Percentiles rank a stretch among this genome's conserved stretches.
Evolutionary conservation across 2,797 vertebrate genomes (phyloP).

Genomic region (Gila robusta): DNA sequence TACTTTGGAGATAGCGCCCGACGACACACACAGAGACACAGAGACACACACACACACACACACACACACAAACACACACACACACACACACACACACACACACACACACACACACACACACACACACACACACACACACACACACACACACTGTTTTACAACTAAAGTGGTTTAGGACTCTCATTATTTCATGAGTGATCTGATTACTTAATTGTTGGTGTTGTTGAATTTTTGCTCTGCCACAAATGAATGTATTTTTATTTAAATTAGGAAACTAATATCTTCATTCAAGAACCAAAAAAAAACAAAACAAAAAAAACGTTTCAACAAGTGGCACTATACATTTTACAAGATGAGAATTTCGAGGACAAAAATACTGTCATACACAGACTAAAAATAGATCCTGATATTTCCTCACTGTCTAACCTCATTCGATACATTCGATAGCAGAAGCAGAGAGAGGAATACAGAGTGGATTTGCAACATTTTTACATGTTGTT

Average conservation of each 20-base stretch:
- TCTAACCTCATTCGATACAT: conserved; percentile 13
- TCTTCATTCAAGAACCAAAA: no score
- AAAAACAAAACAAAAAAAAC: no score
- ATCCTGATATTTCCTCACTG: conserved; percentile 15
- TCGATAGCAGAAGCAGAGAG: conserved; percentile 3
- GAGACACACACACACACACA: no score
- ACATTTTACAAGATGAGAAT: conserved; percentile 24
- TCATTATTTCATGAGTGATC: conserved; percentile 29
- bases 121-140: no score
- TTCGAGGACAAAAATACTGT: conserved; percentile 8
- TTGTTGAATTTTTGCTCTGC: conserved; percentile 26
- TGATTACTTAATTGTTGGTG: conserved; percentile 31
- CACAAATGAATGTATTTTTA: conserved; percentile 1
- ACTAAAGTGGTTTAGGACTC: background rate
- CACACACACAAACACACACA: no score
- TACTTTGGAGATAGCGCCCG: no score
- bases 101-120: no score
- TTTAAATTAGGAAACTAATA: conserved; percentile 15
- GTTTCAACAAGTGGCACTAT: no score
- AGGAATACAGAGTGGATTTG: background rate
- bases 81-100: no score
- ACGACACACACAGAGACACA: no score
- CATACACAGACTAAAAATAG: conserved; percentile 28
- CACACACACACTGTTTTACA: background rate
- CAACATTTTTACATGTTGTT: background rate